Evolutionary conservation across 2,888 invertebrate genomes (phyloP), one percentile per base, ranked within the genome.

Genomic region (Sinhomidia bicolor): DNA sequence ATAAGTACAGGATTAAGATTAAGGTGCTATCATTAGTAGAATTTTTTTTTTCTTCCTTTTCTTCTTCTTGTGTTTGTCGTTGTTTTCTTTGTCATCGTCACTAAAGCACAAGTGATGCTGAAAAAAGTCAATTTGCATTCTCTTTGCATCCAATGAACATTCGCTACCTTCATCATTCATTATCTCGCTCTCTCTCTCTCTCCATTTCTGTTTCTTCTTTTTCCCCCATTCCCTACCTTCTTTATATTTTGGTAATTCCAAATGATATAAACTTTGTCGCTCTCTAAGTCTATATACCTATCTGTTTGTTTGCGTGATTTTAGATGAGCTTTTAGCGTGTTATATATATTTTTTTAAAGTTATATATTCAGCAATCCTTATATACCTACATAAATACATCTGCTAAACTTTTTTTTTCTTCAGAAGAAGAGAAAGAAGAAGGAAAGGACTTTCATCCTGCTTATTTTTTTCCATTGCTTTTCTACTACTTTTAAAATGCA

Each of bases 71-170:
- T 82, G 81, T 54, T 17, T 83, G 76, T 83, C 54, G 62, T 79
- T 79, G 82, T 57, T 60, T 65, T 51, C 85, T 29, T 71, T 41
- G 14, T 20, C 44, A 20, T 71, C 57, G 20, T 57, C 36, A 78
- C 79, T 79, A 17, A 57, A 65, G 81, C 32, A 80, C 79, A 47
- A 65, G 17, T 26, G n/a, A 44, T 57, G 78, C 14, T 60, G 81
- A 47, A 81, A 85, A 82, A 79, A 83, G 88, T 74, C 80, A 88
- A 91, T 91, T 91, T 91, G 91, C 91, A 91, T 91, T 91, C 91
- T 90, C 88, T 91, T 89, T 89, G 91, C 91, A 91, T 91, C 89
- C 91, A 89, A 90, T 91, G 89, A 90, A 88, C 91, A 91, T 91
- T 91, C 90, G 85, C 91, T 90, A 86, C 91, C 86, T 89, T 90